These are phyloP conservation scores for Cotesia vestalis DNA, from an alignment of 1,140 invertebrate genomes.

Conservation along the genomic window DNA sequence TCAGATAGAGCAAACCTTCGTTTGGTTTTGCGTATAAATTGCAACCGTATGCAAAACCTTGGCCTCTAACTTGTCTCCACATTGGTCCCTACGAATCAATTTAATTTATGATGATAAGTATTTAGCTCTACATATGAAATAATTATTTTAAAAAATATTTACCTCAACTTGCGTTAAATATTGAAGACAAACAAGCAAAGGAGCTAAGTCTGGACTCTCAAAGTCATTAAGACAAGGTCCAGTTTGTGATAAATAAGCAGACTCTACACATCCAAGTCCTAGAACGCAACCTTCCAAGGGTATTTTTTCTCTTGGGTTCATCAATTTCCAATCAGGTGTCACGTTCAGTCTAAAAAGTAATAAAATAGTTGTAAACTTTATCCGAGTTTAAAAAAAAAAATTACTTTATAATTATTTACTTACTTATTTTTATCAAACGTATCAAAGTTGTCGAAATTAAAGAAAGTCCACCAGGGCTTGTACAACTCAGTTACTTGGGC, in stretches of 20 bases:
- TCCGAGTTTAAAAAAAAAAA: neutral
- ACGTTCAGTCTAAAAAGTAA: conserved; percentile 62
- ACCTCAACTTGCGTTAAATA: conserved; percentile 89
- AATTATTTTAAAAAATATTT: conserved; percentile 34
- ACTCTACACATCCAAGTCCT: conserved; percentile 86
- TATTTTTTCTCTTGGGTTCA: conserved; percentile 53
- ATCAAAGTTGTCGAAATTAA: conserved; percentile 32
- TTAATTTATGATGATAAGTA: neutral
- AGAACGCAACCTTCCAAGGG: conserved; percentile 69
- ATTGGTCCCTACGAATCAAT: conserved; percentile 76
- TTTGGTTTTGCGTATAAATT: conserved; percentile 70
- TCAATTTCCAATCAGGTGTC: conserved; percentile 65
- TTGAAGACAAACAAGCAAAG: conserved; percentile 81
- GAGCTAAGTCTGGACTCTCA: conserved; percentile 74
- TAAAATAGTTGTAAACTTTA: conserved; percentile 24
- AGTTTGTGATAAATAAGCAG: conserved; percentile 76
- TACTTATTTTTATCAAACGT: conserved; percentile 56
- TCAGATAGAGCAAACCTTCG: conserved; percentile 77
- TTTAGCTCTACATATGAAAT: neutral
- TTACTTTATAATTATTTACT: neutral
- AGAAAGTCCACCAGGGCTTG: conserved; percentile 66
- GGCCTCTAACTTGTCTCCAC: conserved; percentile 85
- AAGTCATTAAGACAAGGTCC: conserved; percentile 73
- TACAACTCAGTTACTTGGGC: conserved; percentile 62
- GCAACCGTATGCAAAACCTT: conserved; percentile 85